Evolutionary conservation across 2,888 invertebrate genomes (phyloP).

Genomic region (Xanthorhoe spadicearia): DNA sequence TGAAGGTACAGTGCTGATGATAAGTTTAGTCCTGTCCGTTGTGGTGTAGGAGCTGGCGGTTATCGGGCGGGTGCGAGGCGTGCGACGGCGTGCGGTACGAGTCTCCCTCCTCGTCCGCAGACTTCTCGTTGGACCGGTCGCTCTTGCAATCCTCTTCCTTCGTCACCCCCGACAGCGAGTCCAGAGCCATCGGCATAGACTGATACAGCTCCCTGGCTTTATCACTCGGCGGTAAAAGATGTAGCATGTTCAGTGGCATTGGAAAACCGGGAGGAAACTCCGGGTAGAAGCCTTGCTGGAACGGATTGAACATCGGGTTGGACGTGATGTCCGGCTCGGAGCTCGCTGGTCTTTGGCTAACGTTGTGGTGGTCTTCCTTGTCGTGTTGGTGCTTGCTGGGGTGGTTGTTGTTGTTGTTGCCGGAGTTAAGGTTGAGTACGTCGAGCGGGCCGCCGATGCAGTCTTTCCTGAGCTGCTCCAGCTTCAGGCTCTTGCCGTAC

Average conservation of each 20-base stretch:
- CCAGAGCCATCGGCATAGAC: slow-evolving; percentile 83
- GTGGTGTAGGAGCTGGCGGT: slow-evolving; percentile 89
- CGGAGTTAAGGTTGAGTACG: slow-evolving; percentile 86
- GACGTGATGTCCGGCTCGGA: slow-evolving; percentile 88
- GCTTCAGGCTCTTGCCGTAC: slow-evolving; percentile 95
- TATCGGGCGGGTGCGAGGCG: slow-evolving; percentile 85
- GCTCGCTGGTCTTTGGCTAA: slow-evolving; percentile 86
- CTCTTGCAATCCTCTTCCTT: slow-evolving; percentile 88
- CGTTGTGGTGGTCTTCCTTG: slow-evolving; percentile 77
- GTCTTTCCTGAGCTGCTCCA: slow-evolving; percentile 94
- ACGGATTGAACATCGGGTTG: slow-evolving; percentile 90
- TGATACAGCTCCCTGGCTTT: slow-evolving; percentile 88
- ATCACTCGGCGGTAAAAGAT: slow-evolving; percentile 91
- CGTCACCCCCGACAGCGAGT: slow-evolving; percentile 78
- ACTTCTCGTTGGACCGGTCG: slow-evolving; percentile 86
- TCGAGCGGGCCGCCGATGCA: slow-evolving; percentile 94
- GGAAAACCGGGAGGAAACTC: slow-evolving; percentile 93
- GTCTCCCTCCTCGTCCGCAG: slow-evolving; percentile 85
- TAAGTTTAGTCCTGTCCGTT: slow-evolving; percentile 90
- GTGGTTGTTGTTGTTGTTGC: slow-evolving; percentile 85
- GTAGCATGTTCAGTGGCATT: slow-evolving; percentile 93
- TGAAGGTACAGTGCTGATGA: slow-evolving; percentile 51
- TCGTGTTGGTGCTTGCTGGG: slow-evolving; percentile 79
- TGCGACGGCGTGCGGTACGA: slow-evolving; percentile 81
- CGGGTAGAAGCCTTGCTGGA: slow-evolving; percentile 92